Percentiles rank a stretch among this genome's conserved stretches.
Evolutionary conservation across 1,140 invertebrate species (phyloP).

Genomic region (Achatina immaculata): DNA sequence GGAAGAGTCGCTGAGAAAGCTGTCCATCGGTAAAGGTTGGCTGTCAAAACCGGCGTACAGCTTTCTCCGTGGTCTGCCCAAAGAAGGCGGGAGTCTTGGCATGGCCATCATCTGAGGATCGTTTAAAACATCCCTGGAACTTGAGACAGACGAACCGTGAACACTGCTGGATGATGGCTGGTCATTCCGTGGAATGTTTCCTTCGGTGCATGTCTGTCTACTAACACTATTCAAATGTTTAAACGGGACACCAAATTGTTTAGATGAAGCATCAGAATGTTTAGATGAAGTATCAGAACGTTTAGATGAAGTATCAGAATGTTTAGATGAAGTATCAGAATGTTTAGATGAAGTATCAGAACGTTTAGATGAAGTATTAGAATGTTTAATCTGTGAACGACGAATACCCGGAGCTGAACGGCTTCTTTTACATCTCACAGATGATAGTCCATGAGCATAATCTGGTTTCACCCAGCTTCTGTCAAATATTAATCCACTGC

Average conservation of each 20-base stretch:
- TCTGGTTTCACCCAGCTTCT: background rate
- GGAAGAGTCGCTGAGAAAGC: slow-evolving; percentile 32
- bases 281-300: too few relatives aligned
- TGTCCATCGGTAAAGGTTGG: slow-evolving; percentile 37
- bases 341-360: too few relatives aligned
- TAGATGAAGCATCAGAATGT: too few relatives aligned
- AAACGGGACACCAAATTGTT: too few relatives aligned
- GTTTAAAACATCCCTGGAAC: too few relatives aligned
- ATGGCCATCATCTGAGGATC: background rate
- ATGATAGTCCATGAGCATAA: background rate
- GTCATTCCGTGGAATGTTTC: background rate
- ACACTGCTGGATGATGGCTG: background rate
- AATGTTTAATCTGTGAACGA: background rate
- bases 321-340: too few relatives aligned
- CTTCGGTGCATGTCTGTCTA: background rate
- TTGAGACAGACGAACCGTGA: background rate
- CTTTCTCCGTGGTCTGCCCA: slow-evolving; percentile 26
- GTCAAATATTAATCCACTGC: background rate
- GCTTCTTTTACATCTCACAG: background rate
- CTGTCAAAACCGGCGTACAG: slow-evolving; percentile 36
- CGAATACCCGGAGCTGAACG: background rate
- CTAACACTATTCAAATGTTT: background rate
- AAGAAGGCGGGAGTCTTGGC: slow-evolving; percentile 25
- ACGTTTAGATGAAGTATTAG: background rate
- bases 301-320: too few relatives aligned